Conservation (phyloP, 2,888 invertebrate species). For the Macrostomum cliftonense region DNA sequence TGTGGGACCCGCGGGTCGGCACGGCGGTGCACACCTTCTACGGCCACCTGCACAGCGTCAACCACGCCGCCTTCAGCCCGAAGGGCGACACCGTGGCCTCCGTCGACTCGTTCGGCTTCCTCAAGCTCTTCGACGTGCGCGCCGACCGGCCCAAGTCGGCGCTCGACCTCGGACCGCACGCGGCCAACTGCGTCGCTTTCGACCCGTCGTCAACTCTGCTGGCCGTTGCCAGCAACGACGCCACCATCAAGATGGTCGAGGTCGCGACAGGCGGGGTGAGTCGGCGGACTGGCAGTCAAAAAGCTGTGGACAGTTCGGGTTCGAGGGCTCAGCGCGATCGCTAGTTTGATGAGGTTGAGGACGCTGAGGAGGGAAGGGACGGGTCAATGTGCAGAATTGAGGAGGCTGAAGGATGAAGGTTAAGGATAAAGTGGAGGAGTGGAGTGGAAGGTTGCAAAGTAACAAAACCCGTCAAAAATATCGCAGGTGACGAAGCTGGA, state of each 20-base stretch:
- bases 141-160: conserved; percentile 26
- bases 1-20: conserved; percentile 38
- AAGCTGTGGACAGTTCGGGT: no score
- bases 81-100: conserved; percentile 35
- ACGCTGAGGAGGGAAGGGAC: no score
- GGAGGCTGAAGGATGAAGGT: no score
- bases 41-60: conserved; percentile 37
- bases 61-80: conserved; percentile 30
- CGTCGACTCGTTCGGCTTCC: conserved; percentile 34
- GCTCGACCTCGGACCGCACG: conserved; percentile 33
- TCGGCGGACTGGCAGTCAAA: not conserved
- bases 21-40: conserved; percentile 16
- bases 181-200: conserved; percentile 33
- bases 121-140: conserved; percentile 36
- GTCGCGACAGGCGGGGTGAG: conserved; percentile 29
- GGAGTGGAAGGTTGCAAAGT: no score
- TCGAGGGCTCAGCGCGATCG: no score
- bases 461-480: no score
- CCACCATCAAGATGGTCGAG: conserved; percentile 33
- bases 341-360: no score
- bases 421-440: no score
- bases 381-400: no score
- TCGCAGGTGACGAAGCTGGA: no score
- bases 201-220: conserved; percentile 31
- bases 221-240: conserved; percentile 33